A percentile compares a stretch with the other conserved stretches of the same genome.
Evolutionary conservation across 2,888 invertebrate genomes (phyloP).

Genomic region (Agriopis aurantiaria): DNA sequence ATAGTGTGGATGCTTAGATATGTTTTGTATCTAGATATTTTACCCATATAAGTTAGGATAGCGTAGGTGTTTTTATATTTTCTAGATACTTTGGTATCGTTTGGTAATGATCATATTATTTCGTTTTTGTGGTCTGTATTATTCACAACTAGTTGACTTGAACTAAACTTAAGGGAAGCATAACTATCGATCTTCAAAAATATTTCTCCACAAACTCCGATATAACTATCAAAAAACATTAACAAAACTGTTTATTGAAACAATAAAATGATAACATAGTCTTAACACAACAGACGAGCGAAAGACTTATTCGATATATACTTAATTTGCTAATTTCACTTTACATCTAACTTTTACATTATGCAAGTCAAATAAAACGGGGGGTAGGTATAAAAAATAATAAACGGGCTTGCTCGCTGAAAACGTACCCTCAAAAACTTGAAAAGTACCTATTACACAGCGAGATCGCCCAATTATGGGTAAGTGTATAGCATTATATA

Average conservation of each 20-base stretch:
- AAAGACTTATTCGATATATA: conserved; percentile 55
- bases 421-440: conserved; percentile 12
- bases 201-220: conserved; percentile 22
- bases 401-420: conserved; percentile 14
- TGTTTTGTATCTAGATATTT: no score
- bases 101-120: no score
- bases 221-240: conserved; percentile 34
- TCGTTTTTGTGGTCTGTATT: no score
- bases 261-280: conserved; percentile 49
- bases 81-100: no score
- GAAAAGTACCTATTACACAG: background rate
- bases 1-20: no score
- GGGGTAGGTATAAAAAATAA: conserved; percentile 44
- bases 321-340: conserved; percentile 56
- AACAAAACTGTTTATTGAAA: conserved; percentile 47
- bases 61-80: no score
- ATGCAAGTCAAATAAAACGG: conserved; percentile 44
- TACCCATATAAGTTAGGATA: no score
- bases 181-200: background rate
- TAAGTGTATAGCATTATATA: conserved; percentile 52
- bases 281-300: conserved; percentile 62
- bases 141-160: no score
- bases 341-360: conserved; percentile 54
- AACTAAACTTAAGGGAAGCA: no score
- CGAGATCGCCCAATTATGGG: conserved; percentile 7